Evolutionary conservation across 1,140 invertebrate species (phyloP), one percentile per base, ranked within the genome.

Genomic region (Portunus trituberculatus): DNA sequence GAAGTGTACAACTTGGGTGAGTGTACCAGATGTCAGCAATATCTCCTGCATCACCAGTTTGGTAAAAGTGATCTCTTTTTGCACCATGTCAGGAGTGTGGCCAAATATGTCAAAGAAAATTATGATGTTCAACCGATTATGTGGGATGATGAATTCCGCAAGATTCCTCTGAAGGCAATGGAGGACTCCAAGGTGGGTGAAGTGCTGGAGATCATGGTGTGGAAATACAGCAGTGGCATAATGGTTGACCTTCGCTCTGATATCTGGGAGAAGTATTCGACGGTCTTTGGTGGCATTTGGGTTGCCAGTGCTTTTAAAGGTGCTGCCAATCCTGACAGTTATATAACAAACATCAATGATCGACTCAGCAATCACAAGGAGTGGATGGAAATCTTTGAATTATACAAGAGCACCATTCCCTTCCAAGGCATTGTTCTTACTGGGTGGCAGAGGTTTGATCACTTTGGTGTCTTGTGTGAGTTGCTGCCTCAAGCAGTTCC

Each of bases 81-180:
- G 14, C 92, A 96, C 12, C 97, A 97, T 95, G 96, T 97, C 28
- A 96, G 94, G 12, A 96, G 96, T 84, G 97, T 97, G 16, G 97
- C 97, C 1, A 96, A 91, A 20, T 97, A 97, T 96, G 97, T 97
- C 0, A 96, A 96, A n/a, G 96, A 96, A 0, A 97, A 97, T 76
- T 97, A 97, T 48, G 96, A 97, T 90, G 96, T 97, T 3, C 97
- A 96, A 48, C 97, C 97, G 4, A 98, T 99, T 14, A 98, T 99
- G 96, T 99, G 99, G 99, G 99, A 99, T 96, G 99, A 99, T 97
- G 99, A 99, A 98, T 96, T 99, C 46, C 97, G 98, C 45, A 97
- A 98, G 59, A 98, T 99, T 89, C 94, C 97, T 4, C 91, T 96
- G 31, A 96, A 96, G 10, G 96, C 97, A 29, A 96, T 98, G 96